Base-by-base conservation (phyloP, 1,140 invertebrate genomes). In the Drosophila nasuta region DNA sequence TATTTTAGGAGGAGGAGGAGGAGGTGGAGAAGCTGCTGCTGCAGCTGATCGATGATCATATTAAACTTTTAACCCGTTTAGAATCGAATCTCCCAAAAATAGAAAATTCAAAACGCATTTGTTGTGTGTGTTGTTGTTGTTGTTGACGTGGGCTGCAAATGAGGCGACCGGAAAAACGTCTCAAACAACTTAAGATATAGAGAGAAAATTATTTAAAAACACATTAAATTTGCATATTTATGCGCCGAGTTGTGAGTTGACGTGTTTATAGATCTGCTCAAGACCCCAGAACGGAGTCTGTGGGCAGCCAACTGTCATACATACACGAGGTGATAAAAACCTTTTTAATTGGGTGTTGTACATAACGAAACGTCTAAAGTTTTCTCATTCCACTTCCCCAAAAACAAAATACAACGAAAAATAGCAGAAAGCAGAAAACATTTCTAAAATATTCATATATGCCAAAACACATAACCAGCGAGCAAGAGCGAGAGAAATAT, bases 151-250 rank as follows among this genome's bases (percentile, higher is more conserved):
- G 83, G 83, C 80, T 49, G 56, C 6, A 52, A 62, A 52, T 63
- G 68, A 66, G 52, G 45, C 57, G 60, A 60, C 64, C 75, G 80
- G 85, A 82, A 88, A 81, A 79, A 75, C 64, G 75, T 51, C 74
- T 77, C 69, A 46, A 77, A 77, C 4, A 78, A 57, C 54, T 65
- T 38, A 10, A 25, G 20, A 25, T 10, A 33, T 51, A 70, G 8
- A 25, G 13, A 35, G 63, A 70, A 79, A 88, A 87, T 87, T 87
- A 87, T 87, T 87, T 87, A 87, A 87, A 87, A 87, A 80, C 60
- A 52, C 73, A 87, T 87, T 59, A 80, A 82, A 87, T 87, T 87
- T 87, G 83, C 83, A 87, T 87, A 80, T 88, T 87, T 87, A 87
- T 82, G 79, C 63, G 57, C 6, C 35, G 66, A 87, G 65, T 73